phyloP scores from a whole-genome alignment of 2,797 vertebrate species.

The Etheostoma perlongum region DNA sequence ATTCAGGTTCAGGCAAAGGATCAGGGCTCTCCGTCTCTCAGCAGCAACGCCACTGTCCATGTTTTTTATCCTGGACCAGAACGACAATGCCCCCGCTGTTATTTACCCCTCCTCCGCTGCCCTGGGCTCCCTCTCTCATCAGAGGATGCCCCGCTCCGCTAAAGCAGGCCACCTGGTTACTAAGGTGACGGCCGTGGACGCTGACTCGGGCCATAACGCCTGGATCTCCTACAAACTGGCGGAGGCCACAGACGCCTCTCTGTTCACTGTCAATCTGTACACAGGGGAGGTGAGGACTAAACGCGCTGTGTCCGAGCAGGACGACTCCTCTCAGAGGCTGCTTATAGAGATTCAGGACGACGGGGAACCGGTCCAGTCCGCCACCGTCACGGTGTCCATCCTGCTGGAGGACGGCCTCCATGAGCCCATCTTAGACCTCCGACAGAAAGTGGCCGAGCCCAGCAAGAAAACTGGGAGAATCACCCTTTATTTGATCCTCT shows the following conservation, averaged over 20 bases:
- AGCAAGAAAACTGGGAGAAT: slow-evolving; percentile 60
- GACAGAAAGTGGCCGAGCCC: slow-evolving; percentile 52
- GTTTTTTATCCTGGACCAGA: slow-evolving; percentile 79
- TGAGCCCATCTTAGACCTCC: slow-evolving; percentile 62
- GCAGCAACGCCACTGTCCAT: slow-evolving; percentile 71
- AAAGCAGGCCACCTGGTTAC: slow-evolving; percentile 35
- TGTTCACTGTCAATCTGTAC: slow-evolving; percentile 78
- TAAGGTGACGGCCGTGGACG: slow-evolving; percentile 84
- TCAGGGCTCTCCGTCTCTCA: slow-evolving; percentile 71
- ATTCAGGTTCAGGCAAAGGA: slow-evolving; percentile 74
- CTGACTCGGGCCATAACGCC: slow-evolving; percentile 87
- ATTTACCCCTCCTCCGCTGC: slow-evolving; percentile 68
- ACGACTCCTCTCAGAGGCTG: slow-evolving; percentile 76
- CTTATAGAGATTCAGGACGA: slow-evolving; percentile 79
- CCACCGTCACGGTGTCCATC: slow-evolving; percentile 66
- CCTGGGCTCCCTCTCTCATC: no score
- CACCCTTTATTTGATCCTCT: slow-evolving; percentile 70
- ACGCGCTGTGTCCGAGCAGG: slow-evolving; percentile 65
- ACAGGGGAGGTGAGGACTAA: slow-evolving; percentile 83
- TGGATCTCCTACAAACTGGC: slow-evolving; percentile 83
- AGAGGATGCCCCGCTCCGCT: no score
- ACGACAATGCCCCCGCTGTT: slow-evolving; percentile 76
- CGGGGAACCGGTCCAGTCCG: slow-evolving; percentile 66
- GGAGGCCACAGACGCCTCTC: slow-evolving; percentile 72
- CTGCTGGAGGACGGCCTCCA: slow-evolving; percentile 67